Base-by-base conservation (phyloP, 2,797 vertebrate species). In the Argentina silus region DNA sequence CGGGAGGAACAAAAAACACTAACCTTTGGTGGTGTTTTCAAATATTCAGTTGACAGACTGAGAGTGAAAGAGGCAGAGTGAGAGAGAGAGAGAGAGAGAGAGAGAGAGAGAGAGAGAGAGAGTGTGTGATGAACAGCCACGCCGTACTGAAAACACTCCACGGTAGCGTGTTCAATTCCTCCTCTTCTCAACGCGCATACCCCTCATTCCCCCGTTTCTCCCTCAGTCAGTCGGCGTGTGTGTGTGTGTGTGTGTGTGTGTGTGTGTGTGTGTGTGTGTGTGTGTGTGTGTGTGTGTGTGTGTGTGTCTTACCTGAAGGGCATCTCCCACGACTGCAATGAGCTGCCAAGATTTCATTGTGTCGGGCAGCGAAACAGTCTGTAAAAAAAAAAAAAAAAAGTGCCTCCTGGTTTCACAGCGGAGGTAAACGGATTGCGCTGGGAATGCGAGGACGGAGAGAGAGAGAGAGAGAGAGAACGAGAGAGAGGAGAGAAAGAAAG, bases 341-440 rank as follows among this genome's bases (percentile, higher is more conserved):
- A 91, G 90, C 93, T 93, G 94, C 93, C 94, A 93, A 59, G 94
- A 91, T 92, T 93, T 93, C 94, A 95, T 95, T 64, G 90, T 90
- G 65, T 88, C 90, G 68, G 88, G 85, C 91, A 88, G 85, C 75
- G 74, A 68, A 66, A 75, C 69, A 71, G 76, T 53, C 69, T 59
- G 36, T 60, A 55, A 69, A 74, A 12, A 7, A 72, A 82, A 83
- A n/a, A n/a, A n/a, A n/a, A n/a, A n/a, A n/a, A n/a, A 87, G 87
- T 78, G 90, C 87, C 86, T 82, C 85, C 90, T 77, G 17, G 85
- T 84, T 64, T 69, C 84, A 85, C 88, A 45, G 81, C n/a, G 69
- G 78, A 87, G 78, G 90, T 78, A 71, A 84, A 53, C 78, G 68
- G 75, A 77, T 70, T 71, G 77, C 68, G 70, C 70, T 66, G 74